Evolutionary conservation across 2,888 invertebrate species (phyloP).

Genomic region (Strigamia transsilvanica): DNA sequence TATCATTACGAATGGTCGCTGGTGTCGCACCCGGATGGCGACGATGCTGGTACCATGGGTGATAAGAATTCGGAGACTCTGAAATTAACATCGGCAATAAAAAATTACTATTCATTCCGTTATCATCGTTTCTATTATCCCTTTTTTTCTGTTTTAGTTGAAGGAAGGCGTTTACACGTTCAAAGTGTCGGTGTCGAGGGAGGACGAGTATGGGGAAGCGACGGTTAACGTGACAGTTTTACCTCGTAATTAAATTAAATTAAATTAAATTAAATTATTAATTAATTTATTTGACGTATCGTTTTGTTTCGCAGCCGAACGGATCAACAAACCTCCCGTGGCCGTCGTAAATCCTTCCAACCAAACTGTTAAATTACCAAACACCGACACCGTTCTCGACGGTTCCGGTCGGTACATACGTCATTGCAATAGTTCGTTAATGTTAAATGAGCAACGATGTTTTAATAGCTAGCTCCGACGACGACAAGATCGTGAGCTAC

Average conservation of each 20-base stretch:
- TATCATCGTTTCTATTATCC: no score
- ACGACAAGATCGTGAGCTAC: constrained; percentile 85
- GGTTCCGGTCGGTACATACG: constrained; percentile 68
- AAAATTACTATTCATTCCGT: not conserved
- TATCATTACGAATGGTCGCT: constrained; percentile 81
- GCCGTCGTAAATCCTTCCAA: constrained; percentile 85
- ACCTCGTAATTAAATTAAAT: constrained; percentile 68
- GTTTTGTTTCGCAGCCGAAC: constrained; percentile 68
- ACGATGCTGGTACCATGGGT: constrained; percentile 67
- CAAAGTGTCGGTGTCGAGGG: constrained; percentile 79
- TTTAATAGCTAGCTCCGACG: constrained; percentile 73
- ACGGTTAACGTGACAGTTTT: constrained; percentile 89
- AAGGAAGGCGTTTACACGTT: constrained; percentile 84
- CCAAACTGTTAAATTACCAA: constrained; percentile 88
- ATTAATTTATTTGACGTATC: not conserved
- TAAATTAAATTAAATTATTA: constrained; percentile 30
- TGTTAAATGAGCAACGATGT: not conserved
- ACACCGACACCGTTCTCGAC: constrained; percentile 88
- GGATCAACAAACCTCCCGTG: constrained; percentile 80
- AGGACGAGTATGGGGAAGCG: constrained; percentile 66
- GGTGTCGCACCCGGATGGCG: constrained; percentile 80
- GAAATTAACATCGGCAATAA: constrained; percentile 55
- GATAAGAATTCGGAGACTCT: constrained; percentile 56
- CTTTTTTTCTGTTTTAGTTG: constrained; percentile 59
- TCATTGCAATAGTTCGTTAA: constrained; percentile 53